Conservation (phyloP, 2,888 invertebrate species). For the Lasioglossum oenotherae region DNA sequence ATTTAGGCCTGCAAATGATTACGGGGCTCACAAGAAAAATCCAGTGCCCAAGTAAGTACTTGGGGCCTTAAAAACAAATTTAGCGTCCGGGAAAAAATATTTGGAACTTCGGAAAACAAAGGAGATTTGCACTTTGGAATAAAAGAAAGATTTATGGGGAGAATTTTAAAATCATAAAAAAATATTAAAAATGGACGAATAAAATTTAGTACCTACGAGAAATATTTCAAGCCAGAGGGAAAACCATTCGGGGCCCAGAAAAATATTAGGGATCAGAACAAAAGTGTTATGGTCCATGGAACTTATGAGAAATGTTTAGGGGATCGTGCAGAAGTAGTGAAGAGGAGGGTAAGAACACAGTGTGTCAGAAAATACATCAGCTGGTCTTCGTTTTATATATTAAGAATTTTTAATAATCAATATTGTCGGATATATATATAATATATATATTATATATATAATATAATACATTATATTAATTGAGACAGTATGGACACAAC, state of each 20-base stretch:
- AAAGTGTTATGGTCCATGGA: too few relatives aligned
- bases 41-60: neutral
- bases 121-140: neutral
- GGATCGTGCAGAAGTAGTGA: too few relatives aligned
- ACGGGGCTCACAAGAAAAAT: neutral
- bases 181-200: neutral
- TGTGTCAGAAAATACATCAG: slow-evolving; percentile 10
- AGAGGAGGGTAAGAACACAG: slow-evolving; percentile 6
- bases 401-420: slow-evolving; percentile 84
- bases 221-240: too few relatives aligned
- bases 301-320: neutral
- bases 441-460: slow-evolving; percentile 80
- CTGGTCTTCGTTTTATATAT: slow-evolving; percentile 74
- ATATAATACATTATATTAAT: slow-evolving; percentile 83
- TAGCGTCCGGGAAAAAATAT: too few relatives aligned
- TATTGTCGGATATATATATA: slow-evolving; percentile 83
- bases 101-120: too few relatives aligned
- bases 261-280: too few relatives aligned
- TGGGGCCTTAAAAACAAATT: neutral
- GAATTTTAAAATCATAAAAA: neutral
- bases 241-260: too few relatives aligned
- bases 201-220: too few relatives aligned
- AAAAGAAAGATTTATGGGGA: too few relatives aligned
- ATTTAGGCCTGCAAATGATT: neutral
- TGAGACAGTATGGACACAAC: slow-evolving; percentile 83